Percentiles rank a stretch among this genome's conserved stretches.
phyloP scores from a whole-genome alignment of 2,113 vertebrate species.

The Spheniscus mendiculus region DNA sequence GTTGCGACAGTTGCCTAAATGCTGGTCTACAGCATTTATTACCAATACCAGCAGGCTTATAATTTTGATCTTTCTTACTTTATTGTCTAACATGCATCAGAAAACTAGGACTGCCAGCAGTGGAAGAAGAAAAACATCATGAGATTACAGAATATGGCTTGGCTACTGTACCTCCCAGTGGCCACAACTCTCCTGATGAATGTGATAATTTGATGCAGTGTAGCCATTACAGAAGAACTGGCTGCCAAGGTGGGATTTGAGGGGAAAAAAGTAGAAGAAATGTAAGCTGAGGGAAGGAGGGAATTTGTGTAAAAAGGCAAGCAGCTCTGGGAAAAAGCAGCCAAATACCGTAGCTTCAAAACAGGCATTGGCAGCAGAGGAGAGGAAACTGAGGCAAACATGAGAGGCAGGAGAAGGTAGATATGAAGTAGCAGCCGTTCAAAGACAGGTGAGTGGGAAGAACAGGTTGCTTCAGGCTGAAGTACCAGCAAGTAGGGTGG shows the following conservation, averaged over 20 bases:
- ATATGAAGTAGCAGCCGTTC: background rate
- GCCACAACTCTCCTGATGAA: background rate
- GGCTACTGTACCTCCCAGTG: background rate
- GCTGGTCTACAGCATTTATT: background rate
- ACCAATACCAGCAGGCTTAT: background rate
- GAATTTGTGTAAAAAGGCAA: background rate
- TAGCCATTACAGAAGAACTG: background rate
- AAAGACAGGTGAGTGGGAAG: background rate
- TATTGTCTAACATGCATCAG: background rate
- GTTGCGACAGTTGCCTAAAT: fast-evolving
- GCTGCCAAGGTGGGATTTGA: background rate
- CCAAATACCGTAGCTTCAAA: background rate
- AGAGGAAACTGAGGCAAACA: background rate
- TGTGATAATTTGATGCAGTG: background rate
- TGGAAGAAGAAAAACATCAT: background rate
- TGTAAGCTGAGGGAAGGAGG: background rate
- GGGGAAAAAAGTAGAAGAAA: background rate
- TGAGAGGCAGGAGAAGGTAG: background rate
- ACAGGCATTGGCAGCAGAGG: background rate
- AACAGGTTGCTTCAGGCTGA: background rate
- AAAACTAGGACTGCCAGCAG: background rate
- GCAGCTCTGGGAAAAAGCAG: background rate
- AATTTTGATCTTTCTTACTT: background rate
- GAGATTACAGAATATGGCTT: background rate
- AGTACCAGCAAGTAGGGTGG: background rate